A percentile compares a stretch with the other conserved stretches of the same genome.
These are phyloP conservation scores for Lysiphlebus fabarum DNA, from an alignment of 1,140 invertebrate species.

Conservation along the genomic window DNA sequence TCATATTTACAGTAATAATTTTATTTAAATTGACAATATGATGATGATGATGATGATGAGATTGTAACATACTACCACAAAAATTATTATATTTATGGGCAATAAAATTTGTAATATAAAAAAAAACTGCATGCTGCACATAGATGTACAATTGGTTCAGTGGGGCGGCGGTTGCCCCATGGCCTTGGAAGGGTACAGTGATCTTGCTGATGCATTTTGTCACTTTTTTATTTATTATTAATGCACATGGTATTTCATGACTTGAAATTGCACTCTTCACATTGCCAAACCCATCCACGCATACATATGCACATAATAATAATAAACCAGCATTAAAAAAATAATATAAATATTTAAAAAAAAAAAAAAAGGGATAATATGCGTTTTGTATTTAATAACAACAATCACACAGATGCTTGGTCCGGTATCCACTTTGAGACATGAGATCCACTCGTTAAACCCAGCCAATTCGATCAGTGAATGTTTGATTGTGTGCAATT, in stretches of 20 bases:
- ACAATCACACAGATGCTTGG: neutral
- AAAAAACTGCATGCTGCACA: conserved; percentile 9
- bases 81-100: conserved; percentile 26
- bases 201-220: conserved; percentile 31
- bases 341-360: too few relatives aligned
- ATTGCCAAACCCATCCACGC: conserved; percentile 14
- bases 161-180: conserved; percentile 53
- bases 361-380: too few relatives aligned
- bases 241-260: conserved; percentile 25
- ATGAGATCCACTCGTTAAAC: conserved; percentile 3
- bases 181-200: conserved; percentile 53
- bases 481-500: conserved; percentile 1
- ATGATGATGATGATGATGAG: neutral
- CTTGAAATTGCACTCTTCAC: conserved; percentile 21
- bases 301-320: too few relatives aligned
- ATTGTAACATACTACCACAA: conserved; percentile 15
- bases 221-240: conserved; percentile 6
- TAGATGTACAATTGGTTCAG: conserved; percentile 54
- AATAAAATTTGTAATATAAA: conserved; percentile 32
- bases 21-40: too few relatives aligned
- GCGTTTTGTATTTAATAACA: too few relatives aligned
- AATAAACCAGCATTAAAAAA: too few relatives aligned
- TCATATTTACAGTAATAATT: too few relatives aligned
- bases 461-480: conserved; percentile 5
- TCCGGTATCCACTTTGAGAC: conserved; percentile 11